Base-by-base conservation (phyloP, 2,113 vertebrate genomes). In the Pavo muticus region DNA sequence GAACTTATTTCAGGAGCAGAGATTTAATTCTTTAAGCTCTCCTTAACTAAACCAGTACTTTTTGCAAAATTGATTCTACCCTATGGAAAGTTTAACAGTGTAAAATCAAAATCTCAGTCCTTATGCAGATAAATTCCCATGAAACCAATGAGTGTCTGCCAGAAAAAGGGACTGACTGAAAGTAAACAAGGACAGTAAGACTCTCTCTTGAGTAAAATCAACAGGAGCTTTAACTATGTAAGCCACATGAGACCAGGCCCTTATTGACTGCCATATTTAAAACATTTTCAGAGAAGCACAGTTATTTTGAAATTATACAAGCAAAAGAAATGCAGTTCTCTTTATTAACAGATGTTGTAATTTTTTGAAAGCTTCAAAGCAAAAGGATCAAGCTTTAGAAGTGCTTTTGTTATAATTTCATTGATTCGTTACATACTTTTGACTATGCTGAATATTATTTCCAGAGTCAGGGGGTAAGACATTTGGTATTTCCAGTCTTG, bases 201-300 rank as follows among this genome's bases (percentile, higher is more conserved):
- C 40, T 84, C 70, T 70, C 35, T 92, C 88, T 57, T 5, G 6
- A 87, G 27, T 61, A 72, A 88, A 73, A 78, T 59, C 70, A 75
- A 25, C 37, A 44, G 52, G 35, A 91, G 16, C 24, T 94, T 87
- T 87, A 90, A 54, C 11, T 35, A 3, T 25, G 47, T 39, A 52
- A 86, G 88, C 45, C 29, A 50, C 42, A 81, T 61, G 5, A 78
- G 42, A 81, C 5, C 44, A 73, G 76, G 77, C 77, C 83, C 48
- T 69, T 84, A 72, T 11, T 65, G 79, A 84, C 65, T 86, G 73
- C 48, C 27, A 9, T 84, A 87, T 94, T 87, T 94, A 48, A 91
- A 90, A 69, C 61, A 42, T 78, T 91, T 90, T 87, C 83, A 81
- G 76, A 95, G 65, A 95, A 95, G 73, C 83, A 95, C 65, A 95